phyloP scores from a whole-genome alignment of 1,140 invertebrate species.

The Geopemphigus sp. region DNA sequence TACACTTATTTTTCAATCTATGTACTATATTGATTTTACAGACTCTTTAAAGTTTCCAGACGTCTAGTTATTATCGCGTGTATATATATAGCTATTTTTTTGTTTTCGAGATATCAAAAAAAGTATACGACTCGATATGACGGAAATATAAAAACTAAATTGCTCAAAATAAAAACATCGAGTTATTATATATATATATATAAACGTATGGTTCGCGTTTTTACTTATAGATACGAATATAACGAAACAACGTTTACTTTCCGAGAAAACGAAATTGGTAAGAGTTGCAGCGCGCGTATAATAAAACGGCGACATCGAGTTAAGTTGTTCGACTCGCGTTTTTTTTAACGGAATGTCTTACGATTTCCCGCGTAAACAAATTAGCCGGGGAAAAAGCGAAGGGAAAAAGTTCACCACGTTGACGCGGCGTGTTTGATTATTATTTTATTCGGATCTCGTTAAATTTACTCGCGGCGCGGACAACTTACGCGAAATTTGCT shows the following conservation, averaged over 20 bases:
- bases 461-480: not conserved
- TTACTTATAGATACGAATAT: not conserved
- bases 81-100: too few relatives aligned
- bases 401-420: not conserved
- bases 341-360: conserved; percentile 32
- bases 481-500: too few relatives aligned
- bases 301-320: too few relatives aligned
- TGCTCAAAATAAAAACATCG: conserved; percentile 14
- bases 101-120: too few relatives aligned
- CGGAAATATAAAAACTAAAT: not conserved
- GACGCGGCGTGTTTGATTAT: too few relatives aligned
- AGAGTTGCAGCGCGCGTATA: too few relatives aligned
- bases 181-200: too few relatives aligned
- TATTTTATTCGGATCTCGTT: not conserved
- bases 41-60: too few relatives aligned
- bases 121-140: not conserved
- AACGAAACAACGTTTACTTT: not conserved
- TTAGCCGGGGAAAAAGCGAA: not conserved
- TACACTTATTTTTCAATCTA: too few relatives aligned
- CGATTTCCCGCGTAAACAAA: not conserved
- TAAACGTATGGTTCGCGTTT: conserved; percentile 8
- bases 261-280: conserved; percentile 7
- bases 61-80: too few relatives aligned
- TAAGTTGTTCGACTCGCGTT: not conserved
- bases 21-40: too few relatives aligned